A percentile compares a stretch with the other conserved stretches of the same genome.
phyloP scores from a whole-genome alignment of 1,140 invertebrate genomes.

The Trichonephila clavata region DNA sequence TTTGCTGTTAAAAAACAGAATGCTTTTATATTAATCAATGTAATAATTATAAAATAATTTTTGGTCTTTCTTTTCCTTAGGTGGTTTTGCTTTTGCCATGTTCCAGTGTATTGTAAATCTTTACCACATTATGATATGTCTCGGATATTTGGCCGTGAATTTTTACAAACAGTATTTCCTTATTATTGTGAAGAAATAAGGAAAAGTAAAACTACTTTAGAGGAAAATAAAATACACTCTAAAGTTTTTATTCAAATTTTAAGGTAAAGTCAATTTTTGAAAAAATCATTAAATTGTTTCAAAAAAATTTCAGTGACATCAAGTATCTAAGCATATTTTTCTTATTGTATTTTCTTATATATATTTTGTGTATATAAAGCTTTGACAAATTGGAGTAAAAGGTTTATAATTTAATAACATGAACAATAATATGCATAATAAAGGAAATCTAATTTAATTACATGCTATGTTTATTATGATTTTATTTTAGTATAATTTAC shows the following conservation, averaged over 20 bases:
- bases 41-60: neutral
- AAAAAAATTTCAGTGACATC: too few species aligned
- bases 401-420: too few species aligned
- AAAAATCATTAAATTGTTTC: too few species aligned
- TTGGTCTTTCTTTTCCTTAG: neutral
- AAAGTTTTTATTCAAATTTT: neutral
- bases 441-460: too few species aligned
- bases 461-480: too few species aligned
- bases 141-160: conserved; percentile 22
- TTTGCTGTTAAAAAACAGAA: too few species aligned
- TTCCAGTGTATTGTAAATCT: conserved; percentile 29
- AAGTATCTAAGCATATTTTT: too few species aligned
- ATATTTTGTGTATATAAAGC: too few species aligned
- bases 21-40: neutral
- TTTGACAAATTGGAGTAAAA: too few species aligned
- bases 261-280: neutral
- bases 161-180: neutral
- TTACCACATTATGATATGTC: neutral
- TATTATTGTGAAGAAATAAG: neutral
- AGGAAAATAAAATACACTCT: neutral
- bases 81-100: conserved; percentile 34
- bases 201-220: neutral
- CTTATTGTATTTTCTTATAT: too few species aligned
- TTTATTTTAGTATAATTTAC: too few species aligned
- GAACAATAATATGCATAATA: too few species aligned